Evolutionary conservation across 1,140 invertebrate genomes (phyloP).

Genomic region (Drosophila simulans): DNA sequence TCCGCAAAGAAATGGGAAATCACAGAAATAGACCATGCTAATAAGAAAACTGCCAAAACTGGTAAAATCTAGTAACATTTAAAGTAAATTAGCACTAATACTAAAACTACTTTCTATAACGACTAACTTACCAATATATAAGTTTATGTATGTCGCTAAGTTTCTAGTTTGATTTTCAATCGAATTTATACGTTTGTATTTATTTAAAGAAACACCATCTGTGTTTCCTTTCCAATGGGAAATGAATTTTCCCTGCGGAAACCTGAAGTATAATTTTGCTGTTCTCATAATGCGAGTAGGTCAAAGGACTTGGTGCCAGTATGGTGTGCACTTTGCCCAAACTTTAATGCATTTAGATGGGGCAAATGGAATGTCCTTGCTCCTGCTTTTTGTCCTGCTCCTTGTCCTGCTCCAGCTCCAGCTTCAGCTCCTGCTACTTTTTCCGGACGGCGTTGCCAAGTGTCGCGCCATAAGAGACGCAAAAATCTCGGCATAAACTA

Average conservation of each 20-base stretch:
- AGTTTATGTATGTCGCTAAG: not conserved
- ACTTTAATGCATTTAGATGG: conserved; percentile 41
- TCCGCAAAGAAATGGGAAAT: conserved; percentile 8
- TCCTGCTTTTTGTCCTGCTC: not conserved
- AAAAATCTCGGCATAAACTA: conserved; percentile 73
- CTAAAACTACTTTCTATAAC: too few species aligned
- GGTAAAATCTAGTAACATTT: too few species aligned
- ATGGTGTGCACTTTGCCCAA: conserved; percentile 10
- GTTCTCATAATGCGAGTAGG: conserved; percentile 10
- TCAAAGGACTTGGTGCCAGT: conserved; percentile 14
- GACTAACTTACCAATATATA: too few species aligned
- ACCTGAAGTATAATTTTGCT: not conserved
- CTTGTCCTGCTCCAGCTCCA: too few species aligned
- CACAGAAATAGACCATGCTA: not conserved
- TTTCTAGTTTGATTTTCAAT: too few species aligned
- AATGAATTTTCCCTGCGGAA: not conserved
- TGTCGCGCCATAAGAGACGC: conserved; percentile 50
- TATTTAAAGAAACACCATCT: too few species aligned
- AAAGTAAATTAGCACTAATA: too few species aligned
- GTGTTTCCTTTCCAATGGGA: not conserved
- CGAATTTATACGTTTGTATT: too few species aligned
- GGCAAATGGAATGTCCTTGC: conserved; percentile 29
- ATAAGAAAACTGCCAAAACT: not conserved
- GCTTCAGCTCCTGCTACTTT: not conserved
- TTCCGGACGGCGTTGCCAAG: conserved; percentile 29